phyloP scores from a whole-genome alignment of 2,797 vertebrate species.

The Alfaro cultratus region DNA sequence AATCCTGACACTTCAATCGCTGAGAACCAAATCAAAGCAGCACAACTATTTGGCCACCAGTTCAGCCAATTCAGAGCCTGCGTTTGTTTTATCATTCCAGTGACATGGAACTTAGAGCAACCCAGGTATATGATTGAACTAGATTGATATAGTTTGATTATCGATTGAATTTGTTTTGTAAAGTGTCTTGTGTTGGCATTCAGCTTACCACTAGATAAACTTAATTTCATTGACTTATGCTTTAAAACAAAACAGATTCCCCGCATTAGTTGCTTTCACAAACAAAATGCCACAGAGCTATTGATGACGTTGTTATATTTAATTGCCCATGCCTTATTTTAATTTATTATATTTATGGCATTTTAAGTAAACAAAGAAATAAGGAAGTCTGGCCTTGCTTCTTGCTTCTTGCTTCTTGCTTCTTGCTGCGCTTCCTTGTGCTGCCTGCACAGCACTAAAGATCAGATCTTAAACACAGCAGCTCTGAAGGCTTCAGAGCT shows the following conservation, averaged over 20 bases:
- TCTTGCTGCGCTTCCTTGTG: background rate
- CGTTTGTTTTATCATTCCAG: too few species aligned
- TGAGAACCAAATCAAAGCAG: background rate
- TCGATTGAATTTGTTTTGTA: too few species aligned
- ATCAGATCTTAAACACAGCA: background rate
- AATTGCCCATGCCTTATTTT: background rate
- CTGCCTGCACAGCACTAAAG: background rate
- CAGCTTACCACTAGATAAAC: background rate
- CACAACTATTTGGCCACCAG: too few species aligned
- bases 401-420: too few species aligned
- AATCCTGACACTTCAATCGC: background rate
- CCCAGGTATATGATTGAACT: too few species aligned
- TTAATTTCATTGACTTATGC: background rate
- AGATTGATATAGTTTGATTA: too few species aligned
- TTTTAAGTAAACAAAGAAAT: background rate
- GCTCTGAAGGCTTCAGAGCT: background rate
- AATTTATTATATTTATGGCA: background rate
- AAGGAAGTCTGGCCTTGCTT: background rate
- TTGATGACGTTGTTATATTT: background rate
- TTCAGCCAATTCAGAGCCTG: too few species aligned
- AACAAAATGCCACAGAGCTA: background rate
- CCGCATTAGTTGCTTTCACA: background rate
- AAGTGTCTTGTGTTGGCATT: background rate
- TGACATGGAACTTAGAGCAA: too few species aligned
- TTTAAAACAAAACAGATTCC: background rate